Base-by-base conservation (phyloP, 1,140 invertebrate genomes). In the Leptinotarsa texana region DNA sequence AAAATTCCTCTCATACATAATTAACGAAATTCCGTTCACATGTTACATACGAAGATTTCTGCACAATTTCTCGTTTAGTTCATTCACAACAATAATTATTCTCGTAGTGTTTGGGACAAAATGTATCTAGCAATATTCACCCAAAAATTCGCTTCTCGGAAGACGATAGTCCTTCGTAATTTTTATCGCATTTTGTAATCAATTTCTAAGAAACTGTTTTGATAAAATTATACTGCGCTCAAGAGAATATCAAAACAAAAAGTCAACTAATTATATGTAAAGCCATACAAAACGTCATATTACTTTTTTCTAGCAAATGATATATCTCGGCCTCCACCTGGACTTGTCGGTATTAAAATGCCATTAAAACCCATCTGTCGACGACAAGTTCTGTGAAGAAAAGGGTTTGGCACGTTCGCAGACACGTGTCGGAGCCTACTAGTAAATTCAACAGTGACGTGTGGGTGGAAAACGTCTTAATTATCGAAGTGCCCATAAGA, bases 261-360 rank as follows among this genome's bases (percentile, higher is more conserved):
- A 24, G 27, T 24, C 22, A 66, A 15, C n/a, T 57, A 57, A 66
- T 33, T 22, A 66, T 24, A 66, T 22, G 27, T 66, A 66, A 33
- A 33, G 63, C 63, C 63, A 66, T 66, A 18, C 63, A 66, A 66
- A 66, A 33, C 63, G 63, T 33, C 63, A 33, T 66, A 65, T 65
- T 65, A 66, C 5, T 33, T 66, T 66, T 66, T 66, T 66, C 63
- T 13, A 33, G 21, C 63, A 66, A 66, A 66, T 66, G 63, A 66
- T 66, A 66, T 11, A 66, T 66, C 63, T 66, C 22, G 63, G 11
- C n/a, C 6, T 66, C 63, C 63, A 66, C 63, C 63, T 65, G 63
- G 63, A 65, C 63, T 65, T 11, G 51, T 65, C 21, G 15, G 22
- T 66, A 66, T 66, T 66, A 66, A 66, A 66, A 33, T 33, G 63